Evolutionary conservation across 2,113 vertebrate species (phyloP), one percentile per base, ranked within the genome.

Genomic region (Mormyrus iriodes): DNA sequence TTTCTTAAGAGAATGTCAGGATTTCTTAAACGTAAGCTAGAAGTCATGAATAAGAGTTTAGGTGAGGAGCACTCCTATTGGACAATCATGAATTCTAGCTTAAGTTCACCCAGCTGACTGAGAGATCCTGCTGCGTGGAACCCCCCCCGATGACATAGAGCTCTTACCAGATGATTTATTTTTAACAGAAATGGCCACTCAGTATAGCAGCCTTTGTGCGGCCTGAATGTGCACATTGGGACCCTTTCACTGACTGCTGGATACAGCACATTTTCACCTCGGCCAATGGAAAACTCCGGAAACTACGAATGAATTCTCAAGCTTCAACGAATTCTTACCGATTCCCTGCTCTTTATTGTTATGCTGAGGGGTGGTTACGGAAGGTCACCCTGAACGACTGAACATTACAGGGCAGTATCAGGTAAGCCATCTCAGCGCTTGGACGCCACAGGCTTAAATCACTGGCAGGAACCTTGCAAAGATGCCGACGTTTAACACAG

Each of bases 401-500:
- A 84, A 35, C 52, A 44, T 44, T 58, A 58, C n/a, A n/a, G 19
- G 49, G 48, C 19, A n/a, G n/a, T 83, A 3, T 19, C 51, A 58
- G 51, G 1, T 35, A 61, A 83, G 49, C 42, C 9, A 2, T 49
- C 88, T 73, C 27, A 44, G 39, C 44, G 4, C 88, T 44, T 55
- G 44, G 79, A 87, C 51, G 35, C 88, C 4, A 48, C 6, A 51
- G 86, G 55, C 82, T 83, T 79, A 90, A 88, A 65, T 88, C 55
- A 61, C 88, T 49, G 82, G 52, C 65, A 89, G 61, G 87, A 53
- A 49, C 46, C 87, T 49, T 35, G 35, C 89, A 65, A 65, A 19
- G 17, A 90, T 17, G 58, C 35, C 88, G 53, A 31, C 90, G 89
- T 90, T 85, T 27, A 84, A 21, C 39, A 52, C 46, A 51, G 10